Evolutionary conservation across 2,797 vertebrate genomes (phyloP).

Genomic region (Gobio occitaniae): DNA sequence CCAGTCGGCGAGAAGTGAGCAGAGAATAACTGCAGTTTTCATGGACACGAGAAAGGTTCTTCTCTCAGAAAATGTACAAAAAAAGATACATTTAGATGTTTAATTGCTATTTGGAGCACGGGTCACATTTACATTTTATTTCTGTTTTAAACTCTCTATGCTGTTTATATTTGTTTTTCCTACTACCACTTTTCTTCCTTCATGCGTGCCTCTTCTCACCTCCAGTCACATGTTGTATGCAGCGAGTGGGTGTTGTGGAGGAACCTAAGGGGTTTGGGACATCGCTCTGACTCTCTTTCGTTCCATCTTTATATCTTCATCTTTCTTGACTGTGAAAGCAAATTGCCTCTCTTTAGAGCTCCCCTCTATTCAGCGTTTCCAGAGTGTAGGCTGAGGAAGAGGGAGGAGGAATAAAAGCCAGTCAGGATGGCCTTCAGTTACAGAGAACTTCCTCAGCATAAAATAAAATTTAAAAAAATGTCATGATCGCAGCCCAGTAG

Average conservation of each 20-base stretch:
- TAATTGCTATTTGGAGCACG: too few species aligned
- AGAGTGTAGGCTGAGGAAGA: slow-evolving; percentile 50
- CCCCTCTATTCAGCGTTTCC: slow-evolving; percentile 47
- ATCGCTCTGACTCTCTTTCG: slow-evolving; percentile 24
- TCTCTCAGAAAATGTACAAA: too few species aligned
- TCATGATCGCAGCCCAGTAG: slow-evolving; percentile 11
- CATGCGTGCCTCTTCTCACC: slow-evolving; percentile 34
- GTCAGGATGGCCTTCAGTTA: slow-evolving; percentile 53
- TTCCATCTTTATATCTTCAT: slow-evolving; percentile 29
- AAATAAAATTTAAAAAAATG: slow-evolving; percentile 16
- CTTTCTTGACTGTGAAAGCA: slow-evolving; percentile 51
- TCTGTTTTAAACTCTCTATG: neutral
- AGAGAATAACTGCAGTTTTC: too few species aligned
- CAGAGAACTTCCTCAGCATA: slow-evolving; percentile 33
- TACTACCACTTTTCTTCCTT: neutral
- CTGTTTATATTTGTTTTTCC: slow-evolving; percentile 23
- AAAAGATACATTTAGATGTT: too few species aligned
- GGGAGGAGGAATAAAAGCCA: slow-evolving; percentile 47
- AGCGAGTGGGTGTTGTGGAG: slow-evolving; percentile 32
- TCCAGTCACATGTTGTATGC: slow-evolving; percentile 44
- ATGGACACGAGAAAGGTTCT: too few species aligned
- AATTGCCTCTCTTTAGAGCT: slow-evolving; percentile 48
- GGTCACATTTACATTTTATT: neutral
- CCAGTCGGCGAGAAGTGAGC: too few species aligned
- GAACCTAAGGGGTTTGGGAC: slow-evolving; percentile 44